Evolutionary conservation across 2,797 vertebrate species (phyloP).

Genomic region (Oophaga sylvatica): DNA sequence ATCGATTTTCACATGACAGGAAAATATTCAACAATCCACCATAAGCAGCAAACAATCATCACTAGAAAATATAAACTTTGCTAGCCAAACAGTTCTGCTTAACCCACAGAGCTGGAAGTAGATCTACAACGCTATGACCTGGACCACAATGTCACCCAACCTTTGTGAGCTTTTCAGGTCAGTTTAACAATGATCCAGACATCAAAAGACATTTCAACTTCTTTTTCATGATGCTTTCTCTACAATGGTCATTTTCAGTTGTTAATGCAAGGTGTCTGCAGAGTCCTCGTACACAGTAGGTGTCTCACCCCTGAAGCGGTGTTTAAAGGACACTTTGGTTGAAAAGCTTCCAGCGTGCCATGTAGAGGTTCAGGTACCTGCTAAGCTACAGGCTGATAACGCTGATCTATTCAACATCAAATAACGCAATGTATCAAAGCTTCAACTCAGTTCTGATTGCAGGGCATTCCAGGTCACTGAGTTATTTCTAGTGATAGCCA

Average conservation of each 20-base stretch:
- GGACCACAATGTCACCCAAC: neutral
- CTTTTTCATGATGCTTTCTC: neutral
- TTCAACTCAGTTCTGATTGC: neutral
- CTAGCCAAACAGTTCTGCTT: neutral
- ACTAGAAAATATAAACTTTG: neutral
- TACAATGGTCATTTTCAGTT: neutral
- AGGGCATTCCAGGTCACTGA: neutral
- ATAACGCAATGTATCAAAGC: slow-evolving; percentile 36
- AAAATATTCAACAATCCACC: neutral
- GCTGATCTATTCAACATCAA: slow-evolving; percentile 48
- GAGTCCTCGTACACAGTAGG: slow-evolving; percentile 13
- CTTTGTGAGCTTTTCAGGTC: neutral
- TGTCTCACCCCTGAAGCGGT: slow-evolving; percentile 31
- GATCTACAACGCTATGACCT: neutral
- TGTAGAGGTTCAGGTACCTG: slow-evolving; percentile 13
- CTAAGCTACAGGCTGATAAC: slow-evolving; percentile 37
- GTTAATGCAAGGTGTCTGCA: slow-evolving; percentile 1
- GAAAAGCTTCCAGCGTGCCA: slow-evolving; percentile 23
- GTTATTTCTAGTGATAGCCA: neutral
- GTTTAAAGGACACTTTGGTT: slow-evolving; percentile 25
- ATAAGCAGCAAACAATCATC: neutral
- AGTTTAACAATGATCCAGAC: neutral
- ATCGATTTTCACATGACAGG: neutral
- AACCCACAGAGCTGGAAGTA: neutral
- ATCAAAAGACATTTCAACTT: neutral